Evolutionary conservation across 2,113 vertebrate genomes (phyloP).

Genomic region (Colius striatus): DNA sequence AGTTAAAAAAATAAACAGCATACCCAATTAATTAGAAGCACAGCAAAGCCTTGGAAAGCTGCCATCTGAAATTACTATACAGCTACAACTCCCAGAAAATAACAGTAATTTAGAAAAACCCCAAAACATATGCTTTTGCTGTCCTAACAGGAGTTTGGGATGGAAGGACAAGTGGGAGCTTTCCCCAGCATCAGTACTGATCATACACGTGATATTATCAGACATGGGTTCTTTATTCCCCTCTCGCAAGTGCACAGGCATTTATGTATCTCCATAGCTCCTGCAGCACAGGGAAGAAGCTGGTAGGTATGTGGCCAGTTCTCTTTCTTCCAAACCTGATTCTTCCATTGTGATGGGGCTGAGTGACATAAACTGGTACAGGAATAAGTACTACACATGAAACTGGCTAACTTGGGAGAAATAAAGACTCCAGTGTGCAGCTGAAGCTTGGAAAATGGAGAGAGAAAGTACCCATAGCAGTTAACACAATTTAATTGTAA

Average conservation of each 20-base stretch:
- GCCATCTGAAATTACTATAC: conserved; percentile 12
- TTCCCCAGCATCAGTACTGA: background rate
- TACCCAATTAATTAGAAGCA: conserved; percentile 47
- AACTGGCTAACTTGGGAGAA: background rate
- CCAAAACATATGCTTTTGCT: background rate
- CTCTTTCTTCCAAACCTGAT: background rate
- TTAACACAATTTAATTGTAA: background rate
- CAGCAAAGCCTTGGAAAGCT: conserved; percentile 37
- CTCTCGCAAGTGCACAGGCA: background rate
- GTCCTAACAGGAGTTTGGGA: background rate
- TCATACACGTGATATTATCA: background rate
- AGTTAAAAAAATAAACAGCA: conserved; percentile 44
- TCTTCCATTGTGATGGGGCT: background rate
- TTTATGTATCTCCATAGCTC: background rate
- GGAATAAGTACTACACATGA: background rate
- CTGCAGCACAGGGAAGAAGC: background rate
- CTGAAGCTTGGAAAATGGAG: background rate
- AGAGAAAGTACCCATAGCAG: background rate
- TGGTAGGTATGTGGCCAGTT: background rate
- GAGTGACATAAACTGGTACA: background rate
- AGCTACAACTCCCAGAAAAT: conserved; percentile 13
- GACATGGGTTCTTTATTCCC: background rate
- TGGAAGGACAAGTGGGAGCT: background rate
- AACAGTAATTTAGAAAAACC: background rate
- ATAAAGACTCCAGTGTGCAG: background rate